Conservation (phyloP, 2,888 invertebrate genomes). For the Baronia brevicornis region DNA sequence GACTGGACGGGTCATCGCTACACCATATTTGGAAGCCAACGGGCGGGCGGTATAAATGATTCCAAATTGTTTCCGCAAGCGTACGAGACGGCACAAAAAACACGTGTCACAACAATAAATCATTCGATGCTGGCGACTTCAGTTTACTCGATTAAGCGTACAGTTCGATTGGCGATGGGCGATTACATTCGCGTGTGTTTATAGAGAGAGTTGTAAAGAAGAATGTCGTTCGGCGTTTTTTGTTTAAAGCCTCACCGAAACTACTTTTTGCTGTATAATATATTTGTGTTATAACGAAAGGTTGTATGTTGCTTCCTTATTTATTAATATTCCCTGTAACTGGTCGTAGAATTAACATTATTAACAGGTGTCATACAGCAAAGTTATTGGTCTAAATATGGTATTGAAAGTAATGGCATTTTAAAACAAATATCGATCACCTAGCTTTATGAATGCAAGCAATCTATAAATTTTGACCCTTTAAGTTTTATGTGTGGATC, state of each 20-base stretch:
- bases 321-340: slow-evolving; percentile 16
- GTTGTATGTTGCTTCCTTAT: slow-evolving; percentile 14
- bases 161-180: slow-evolving; percentile 64
- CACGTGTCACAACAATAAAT: slow-evolving; percentile 72
- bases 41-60: slow-evolving; percentile 70
- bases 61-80: slow-evolving; percentile 70
- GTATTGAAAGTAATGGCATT: slow-evolving; percentile 2
- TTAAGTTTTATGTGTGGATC: too few relatives aligned
- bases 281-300: slow-evolving; percentile 17
- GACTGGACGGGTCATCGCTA: slow-evolving; percentile 38
- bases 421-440: too few relatives aligned
- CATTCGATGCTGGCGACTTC: slow-evolving; percentile 57
- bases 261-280: slow-evolving; percentile 24
- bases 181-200: slow-evolving; percentile 49
- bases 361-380: slow-evolving; percentile 12
- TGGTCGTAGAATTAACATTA: slow-evolving; percentile 15
- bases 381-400: slow-evolving; percentile 12
- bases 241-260: slow-evolving; percentile 27
- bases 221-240: slow-evolving; percentile 62
- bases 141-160: slow-evolving; percentile 68
- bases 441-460: too few relatives aligned
- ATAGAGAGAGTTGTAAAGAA: slow-evolving; percentile 64
- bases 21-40: slow-evolving; percentile 23
- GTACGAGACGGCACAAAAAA: slow-evolving; percentile 56
- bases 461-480: too few relatives aligned